phyloP scores from a whole-genome alignment of 2,888 invertebrate genomes.

The Polyommatus icarus region DNA sequence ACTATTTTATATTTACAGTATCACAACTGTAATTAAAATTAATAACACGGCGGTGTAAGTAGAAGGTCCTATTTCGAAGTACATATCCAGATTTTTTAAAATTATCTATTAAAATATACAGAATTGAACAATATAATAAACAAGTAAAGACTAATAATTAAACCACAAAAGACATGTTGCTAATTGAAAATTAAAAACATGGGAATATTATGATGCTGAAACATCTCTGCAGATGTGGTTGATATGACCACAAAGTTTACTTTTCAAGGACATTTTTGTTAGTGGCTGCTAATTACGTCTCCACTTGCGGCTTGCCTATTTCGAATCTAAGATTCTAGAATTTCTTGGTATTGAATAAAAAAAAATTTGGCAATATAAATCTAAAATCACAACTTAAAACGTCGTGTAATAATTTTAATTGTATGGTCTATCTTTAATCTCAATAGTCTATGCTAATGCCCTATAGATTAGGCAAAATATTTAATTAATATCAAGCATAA shows the following conservation, averaged over 20 bases:
- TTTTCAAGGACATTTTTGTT: slow-evolving; percentile 16
- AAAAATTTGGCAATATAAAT: background rate
- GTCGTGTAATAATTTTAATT: too few species aligned
- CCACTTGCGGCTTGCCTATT: background rate
- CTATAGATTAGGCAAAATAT: background rate
- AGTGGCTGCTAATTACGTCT: slow-evolving; percentile 1
- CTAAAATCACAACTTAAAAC: background rate
- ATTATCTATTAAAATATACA: too few species aligned
- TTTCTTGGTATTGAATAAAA: background rate
- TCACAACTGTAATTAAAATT: too few species aligned
- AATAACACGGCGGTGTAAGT: background rate
- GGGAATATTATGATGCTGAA: too few species aligned
- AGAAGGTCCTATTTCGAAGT: background rate
- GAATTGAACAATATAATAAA: too few species aligned
- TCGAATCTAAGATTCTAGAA: background rate
- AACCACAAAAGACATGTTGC: background rate
- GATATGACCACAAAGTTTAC: background rate
- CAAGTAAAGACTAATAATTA: background rate
- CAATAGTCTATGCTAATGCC: background rate
- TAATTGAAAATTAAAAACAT: background rate
- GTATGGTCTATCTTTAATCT: too few species aligned
- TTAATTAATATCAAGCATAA: too few species aligned
- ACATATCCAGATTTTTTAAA: background rate
- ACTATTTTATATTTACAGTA: background rate
- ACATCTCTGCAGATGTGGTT: background rate